phyloP scores from a whole-genome alignment of 2,888 invertebrate genomes.

The Antitype chi region DNA sequence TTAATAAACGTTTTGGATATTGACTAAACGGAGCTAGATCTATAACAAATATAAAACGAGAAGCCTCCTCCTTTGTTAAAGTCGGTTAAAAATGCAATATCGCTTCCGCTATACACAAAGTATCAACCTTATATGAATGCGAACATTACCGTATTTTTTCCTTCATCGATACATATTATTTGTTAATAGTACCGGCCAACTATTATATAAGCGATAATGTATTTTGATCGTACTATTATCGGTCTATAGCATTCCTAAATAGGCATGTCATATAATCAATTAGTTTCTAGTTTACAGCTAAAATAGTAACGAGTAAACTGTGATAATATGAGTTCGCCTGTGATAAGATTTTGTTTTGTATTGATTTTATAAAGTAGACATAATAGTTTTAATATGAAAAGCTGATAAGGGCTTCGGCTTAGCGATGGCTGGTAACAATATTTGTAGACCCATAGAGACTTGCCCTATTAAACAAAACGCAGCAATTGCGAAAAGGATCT shows the following conservation, averaged over 20 bases:
- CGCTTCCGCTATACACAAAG: neutral
- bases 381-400: constrained; percentile 11
- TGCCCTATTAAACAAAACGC: neutral
- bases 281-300: constrained; percentile 19
- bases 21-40: neutral
- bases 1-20: neutral
- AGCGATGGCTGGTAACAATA: neutral
- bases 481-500: neutral
- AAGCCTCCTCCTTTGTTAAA: too few species aligned
- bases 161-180: neutral
- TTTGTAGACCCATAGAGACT: neutral
- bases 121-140: neutral
- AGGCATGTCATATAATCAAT: constrained; percentile 31
- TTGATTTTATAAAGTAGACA: constrained; percentile 27
- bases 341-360: constrained; percentile 42
- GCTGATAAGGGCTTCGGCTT: constrained; percentile 3
- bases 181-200: neutral
- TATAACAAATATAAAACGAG: neutral
- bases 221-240: constrained; percentile 17
- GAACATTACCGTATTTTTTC: constrained; percentile 2
- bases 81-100: neutral
- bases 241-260: neutral
- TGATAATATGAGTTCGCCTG: constrained; percentile 28
- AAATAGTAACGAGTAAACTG: constrained; percentile 21
- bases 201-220: constrained; percentile 11